phyloP scores from a whole-genome alignment of 2,113 vertebrate species.

The Megaptera novaeangliae region DNA sequence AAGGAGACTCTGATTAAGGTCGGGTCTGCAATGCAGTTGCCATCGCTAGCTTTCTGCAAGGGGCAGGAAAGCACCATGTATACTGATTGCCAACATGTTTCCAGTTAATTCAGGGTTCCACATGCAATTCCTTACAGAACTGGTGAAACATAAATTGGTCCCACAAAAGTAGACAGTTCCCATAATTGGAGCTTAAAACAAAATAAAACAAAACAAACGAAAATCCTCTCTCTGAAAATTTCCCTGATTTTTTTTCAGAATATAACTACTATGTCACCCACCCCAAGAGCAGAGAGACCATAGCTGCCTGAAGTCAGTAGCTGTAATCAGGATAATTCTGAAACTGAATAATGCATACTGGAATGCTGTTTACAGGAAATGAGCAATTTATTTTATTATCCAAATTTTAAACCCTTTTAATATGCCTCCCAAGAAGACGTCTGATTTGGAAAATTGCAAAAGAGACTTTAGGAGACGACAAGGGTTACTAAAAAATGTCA shows the following conservation, averaged over 20 bases:
- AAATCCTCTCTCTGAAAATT: constrained; percentile 12
- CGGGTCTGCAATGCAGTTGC: background rate
- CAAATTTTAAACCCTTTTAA: constrained; percentile 70
- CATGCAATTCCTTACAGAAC: background rate
- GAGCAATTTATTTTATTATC: constrained; percentile 77
- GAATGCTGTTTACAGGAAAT: constrained; percentile 76
- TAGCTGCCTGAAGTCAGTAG: constrained; percentile 24
- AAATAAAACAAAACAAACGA: constrained; percentile 13
- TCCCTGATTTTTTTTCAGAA: background rate
- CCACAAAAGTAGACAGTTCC: background rate
- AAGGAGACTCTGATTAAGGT: background rate
- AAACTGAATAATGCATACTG: constrained; percentile 47
- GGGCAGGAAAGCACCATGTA: background rate
- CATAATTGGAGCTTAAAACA: background rate
- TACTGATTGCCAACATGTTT: background rate
- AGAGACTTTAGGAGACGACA: constrained; percentile 14
- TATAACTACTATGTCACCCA: background rate
- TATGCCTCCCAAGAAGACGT: constrained; percentile 75
- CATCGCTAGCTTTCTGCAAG: background rate
- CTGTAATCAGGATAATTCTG: constrained; percentile 56
- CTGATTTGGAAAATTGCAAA: constrained; percentile 73
- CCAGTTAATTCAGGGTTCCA: background rate
- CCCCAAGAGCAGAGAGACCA: background rate
- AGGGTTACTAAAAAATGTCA: constrained; percentile 37
- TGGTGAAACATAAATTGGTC: background rate